Conservation (phyloP, 2,797 vertebrate species). For the Chaetophractus vellerosus region DNA sequence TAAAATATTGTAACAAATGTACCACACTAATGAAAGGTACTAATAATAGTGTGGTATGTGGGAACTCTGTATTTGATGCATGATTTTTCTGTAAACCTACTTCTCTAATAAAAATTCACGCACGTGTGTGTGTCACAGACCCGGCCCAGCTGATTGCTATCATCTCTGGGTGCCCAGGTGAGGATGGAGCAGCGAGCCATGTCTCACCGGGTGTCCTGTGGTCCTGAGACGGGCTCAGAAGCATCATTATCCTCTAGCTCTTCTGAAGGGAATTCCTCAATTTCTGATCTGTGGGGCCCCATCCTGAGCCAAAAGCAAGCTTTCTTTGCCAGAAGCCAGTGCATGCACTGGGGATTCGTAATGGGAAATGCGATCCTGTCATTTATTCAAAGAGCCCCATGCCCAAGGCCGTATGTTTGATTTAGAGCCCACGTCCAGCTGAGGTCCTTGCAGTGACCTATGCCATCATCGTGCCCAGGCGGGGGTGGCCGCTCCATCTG, state of each 20-base stretch:
- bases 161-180: neutral
- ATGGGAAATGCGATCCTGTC: constrained; percentile 69
- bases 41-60: too few species aligned
- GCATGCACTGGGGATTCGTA: constrained; percentile 68
- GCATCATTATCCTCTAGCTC: constrained; percentile 59
- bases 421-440: constrained; percentile 72
- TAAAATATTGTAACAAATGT: neutral
- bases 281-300: constrained; percentile 78
- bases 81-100: too few species aligned
- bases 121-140: neutral
- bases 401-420: constrained; percentile 67
- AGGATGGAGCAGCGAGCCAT: neutral
- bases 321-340: constrained; percentile 84
- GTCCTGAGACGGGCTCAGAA: neutral
- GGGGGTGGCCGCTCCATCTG: constrained; percentile 47
- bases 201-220: neutral
- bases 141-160: neutral
- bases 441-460: constrained; percentile 62
- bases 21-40: too few species aligned
- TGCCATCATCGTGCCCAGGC: constrained; percentile 59
- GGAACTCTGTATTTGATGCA: too few species aligned
- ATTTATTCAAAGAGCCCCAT: constrained; percentile 74
- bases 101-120: too few species aligned
- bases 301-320: constrained; percentile 76
- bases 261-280: constrained; percentile 66